Evolutionary conservation across 2,888 invertebrate species (phyloP), one percentile per base, ranked within the genome.

Genomic region (Choreutis nemorana): DNA sequence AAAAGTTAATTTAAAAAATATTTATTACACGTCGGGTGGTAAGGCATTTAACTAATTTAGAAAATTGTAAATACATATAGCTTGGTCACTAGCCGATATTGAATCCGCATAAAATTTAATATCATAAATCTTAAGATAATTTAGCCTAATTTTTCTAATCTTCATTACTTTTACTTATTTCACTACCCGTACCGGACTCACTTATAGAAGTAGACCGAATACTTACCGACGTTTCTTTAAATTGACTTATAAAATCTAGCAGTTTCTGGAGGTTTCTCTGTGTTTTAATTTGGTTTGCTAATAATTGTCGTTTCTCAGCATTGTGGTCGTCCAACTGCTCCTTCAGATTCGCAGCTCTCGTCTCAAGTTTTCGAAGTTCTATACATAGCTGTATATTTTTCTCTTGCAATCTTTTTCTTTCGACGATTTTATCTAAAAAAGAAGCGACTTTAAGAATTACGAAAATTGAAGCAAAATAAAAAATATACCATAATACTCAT

Each of bases 241-340:
- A 80, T 36, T 73, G 77, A 30, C 75, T 68, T 43, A 80, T 72
- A 45, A 80, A 79, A 43, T 79, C 79, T 3, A 80, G 56, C 5
- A 80, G 63, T 33, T 75, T 77, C 54, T 79, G 77, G 8, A 80
- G 56, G 45, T 78, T 72, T 36, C 75, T 57, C 45, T 77, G 78
- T 2, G 75, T 79, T 36, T 71, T 64, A 12, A 79, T 75, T 44
- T 80, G 78, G 36, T 73, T 72, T 2, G 78, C 63, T 7, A 80
- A 44, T 8, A 80, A 48, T 33, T 77, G 67, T 2, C 77, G 51
- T 37, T 79, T 79, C 44, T 78, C 79, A 0, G 64, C 68, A 22
- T 75, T 75, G 37, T 77, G 78, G 13, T 75, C 75, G 40, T 77
- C 75, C 6, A 80, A 38, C 35, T 71, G 77, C 16, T 75, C 77